These are phyloP conservation scores for Chromis chromis DNA, from an alignment of 2,797 vertebrate species.

Conservation along the genomic window DNA sequence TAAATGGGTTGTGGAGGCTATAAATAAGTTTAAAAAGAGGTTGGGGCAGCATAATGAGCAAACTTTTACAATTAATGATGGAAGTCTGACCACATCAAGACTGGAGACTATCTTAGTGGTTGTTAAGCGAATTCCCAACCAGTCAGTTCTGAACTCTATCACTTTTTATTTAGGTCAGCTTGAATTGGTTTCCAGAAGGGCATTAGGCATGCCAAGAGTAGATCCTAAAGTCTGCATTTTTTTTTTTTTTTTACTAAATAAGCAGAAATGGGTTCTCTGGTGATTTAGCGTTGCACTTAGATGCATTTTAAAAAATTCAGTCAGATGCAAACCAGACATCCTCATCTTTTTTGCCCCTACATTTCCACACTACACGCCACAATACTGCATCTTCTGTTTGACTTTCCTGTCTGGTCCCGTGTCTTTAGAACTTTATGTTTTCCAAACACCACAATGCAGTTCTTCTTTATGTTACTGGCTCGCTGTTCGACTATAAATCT, in stretches of 20 bases:
- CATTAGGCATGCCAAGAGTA: not conserved
- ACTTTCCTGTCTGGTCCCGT: not conserved
- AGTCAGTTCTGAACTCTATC: slow-evolving; percentile 27
- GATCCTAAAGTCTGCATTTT: slow-evolving; percentile 2
- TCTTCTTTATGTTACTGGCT: not conserved
- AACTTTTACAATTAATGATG: slow-evolving; percentile 38
- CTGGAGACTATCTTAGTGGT: slow-evolving; percentile 40
- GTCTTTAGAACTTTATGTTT: not conserved
- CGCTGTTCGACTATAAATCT: too few relatives aligned
- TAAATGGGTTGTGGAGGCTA: slow-evolving; percentile 47
- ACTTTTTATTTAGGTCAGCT: slow-evolving; percentile 12
- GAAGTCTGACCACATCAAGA: slow-evolving; percentile 50
- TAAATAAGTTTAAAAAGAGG: slow-evolving; percentile 54
- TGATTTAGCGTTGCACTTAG: not conserved
- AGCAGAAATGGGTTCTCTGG: not conserved
- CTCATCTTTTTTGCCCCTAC: not conserved
- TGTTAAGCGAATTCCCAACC: slow-evolving; percentile 49
- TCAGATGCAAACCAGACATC: not conserved
- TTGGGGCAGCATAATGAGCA: slow-evolving; percentile 40
- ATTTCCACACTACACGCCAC: not conserved
- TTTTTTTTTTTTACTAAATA: slow-evolving; percentile 13
- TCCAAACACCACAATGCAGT: too few relatives aligned
- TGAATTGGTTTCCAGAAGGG: slow-evolving; percentile 19
- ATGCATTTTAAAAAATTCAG: not conserved
- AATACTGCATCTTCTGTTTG: not conserved